A percentile compares a stretch with the other conserved stretches of the same genome.
Conservation (phyloP, 2,888 invertebrate genomes). For the Mythimna pallens region DNA sequence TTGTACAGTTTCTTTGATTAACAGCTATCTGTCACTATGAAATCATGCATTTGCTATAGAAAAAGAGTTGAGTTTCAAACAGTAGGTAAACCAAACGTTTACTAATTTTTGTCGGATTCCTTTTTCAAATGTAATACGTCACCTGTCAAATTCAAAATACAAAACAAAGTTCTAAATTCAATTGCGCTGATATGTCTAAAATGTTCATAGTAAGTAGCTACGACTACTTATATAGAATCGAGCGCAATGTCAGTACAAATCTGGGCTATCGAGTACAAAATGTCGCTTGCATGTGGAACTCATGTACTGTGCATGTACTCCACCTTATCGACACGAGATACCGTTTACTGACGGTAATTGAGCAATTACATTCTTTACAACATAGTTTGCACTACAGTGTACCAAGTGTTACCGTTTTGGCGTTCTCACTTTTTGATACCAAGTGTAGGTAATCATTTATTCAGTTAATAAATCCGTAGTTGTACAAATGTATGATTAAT, state of each 20-base stretch:
- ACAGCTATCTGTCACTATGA: background rate
- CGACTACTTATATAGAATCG: slow-evolving; percentile 31
- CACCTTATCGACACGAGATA: slow-evolving; percentile 70
- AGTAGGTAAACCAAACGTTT: slow-evolving; percentile 11
- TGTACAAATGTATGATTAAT: background rate
- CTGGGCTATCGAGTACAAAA: slow-evolving; percentile 77
- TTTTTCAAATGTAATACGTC: slow-evolving; percentile 8
- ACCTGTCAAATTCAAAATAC: too few species aligned
- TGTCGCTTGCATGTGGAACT: slow-evolving; percentile 52
- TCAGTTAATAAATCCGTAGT: slow-evolving; percentile 14
- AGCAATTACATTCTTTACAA: slow-evolving; percentile 84
- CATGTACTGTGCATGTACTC: slow-evolving; percentile 44
- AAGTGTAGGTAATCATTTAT: slow-evolving; percentile 4
- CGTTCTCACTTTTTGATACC: background rate
- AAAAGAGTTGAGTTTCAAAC: background rate
- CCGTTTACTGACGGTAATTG: slow-evolving; percentile 80
- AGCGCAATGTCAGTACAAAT: slow-evolving; percentile 80
- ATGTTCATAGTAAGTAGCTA: slow-evolving; percentile 13
- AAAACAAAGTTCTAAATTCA: background rate
- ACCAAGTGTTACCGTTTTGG: slow-evolving; percentile 9
- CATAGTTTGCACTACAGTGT: slow-evolving; percentile 63
- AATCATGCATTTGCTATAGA: background rate
- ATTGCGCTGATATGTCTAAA: slow-evolving; percentile 10
- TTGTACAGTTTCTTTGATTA: background rate
- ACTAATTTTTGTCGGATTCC: slow-evolving; percentile 2